Percentiles rank a stretch among this genome's conserved stretches.
These are phyloP conservation scores for Spodoptera picta DNA, from an alignment of 2,888 invertebrate species.

Conservation along the genomic window DNA sequence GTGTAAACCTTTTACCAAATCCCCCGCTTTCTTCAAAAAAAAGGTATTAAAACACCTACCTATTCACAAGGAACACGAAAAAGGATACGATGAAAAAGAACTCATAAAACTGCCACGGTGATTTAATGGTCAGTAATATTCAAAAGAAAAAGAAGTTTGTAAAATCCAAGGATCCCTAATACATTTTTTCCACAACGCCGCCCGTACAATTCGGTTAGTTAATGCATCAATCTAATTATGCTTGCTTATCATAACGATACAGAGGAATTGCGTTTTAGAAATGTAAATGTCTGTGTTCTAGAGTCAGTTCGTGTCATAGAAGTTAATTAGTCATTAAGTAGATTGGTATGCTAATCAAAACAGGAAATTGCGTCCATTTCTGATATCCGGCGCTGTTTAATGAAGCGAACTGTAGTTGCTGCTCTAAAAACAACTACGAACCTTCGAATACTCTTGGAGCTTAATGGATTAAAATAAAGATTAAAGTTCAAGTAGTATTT, in stretches of 20 bases:
- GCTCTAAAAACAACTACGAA: constrained; percentile 34
- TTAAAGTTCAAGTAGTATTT: constrained; percentile 20
- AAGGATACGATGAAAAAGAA: constrained; percentile 24
- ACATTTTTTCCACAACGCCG: constrained; percentile 1
- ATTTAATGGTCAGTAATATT: constrained; percentile 28
- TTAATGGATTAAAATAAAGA: constrained; percentile 14
- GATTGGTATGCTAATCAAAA: constrained; percentile 53
- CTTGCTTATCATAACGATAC: constrained; percentile 27
- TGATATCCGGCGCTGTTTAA: constrained; percentile 46
- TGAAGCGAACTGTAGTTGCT: constrained; percentile 28
- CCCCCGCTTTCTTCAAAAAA: constrained; percentile 1
- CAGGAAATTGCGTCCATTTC: constrained; percentile 53
- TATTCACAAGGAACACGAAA: constrained; percentile 12
- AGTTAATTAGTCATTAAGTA: constrained; percentile 53
- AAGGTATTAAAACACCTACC: constrained; percentile 4
- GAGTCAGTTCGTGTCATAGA: constrained; percentile 34
- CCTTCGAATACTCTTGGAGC: constrained; percentile 28
- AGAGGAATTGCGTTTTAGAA: constrained; percentile 16
- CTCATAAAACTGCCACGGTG: constrained; percentile 31
- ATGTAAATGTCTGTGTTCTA: constrained; percentile 44
- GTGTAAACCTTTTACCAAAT: constrained; percentile 9
- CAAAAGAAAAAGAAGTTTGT: constrained; percentile 17
- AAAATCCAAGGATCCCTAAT: neutral
- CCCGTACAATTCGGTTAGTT: constrained; percentile 13
- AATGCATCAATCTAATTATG: constrained; percentile 20